These are phyloP conservation scores for Heliconius ethilla DNA, from an alignment of 2,888 invertebrate species.

Conservation along the genomic window DNA sequence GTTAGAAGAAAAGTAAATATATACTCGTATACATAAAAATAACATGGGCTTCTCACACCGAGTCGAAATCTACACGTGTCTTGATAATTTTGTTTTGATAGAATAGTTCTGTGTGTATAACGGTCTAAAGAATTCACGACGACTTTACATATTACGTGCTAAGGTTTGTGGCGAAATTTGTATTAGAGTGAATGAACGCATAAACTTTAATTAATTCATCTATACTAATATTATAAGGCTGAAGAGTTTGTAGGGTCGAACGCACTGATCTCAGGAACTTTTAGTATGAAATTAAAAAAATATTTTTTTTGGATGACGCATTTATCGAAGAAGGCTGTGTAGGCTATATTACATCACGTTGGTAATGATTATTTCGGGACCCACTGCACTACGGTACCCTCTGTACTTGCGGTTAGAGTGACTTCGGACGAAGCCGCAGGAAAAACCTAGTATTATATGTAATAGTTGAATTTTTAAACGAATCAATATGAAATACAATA, in stretches of 20 bases:
- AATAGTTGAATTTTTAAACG: too few relatives aligned
- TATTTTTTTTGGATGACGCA: too few relatives aligned
- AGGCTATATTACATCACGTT: too few relatives aligned
- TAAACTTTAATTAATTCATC: constrained; percentile 14
- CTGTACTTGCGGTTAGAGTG: too few relatives aligned
- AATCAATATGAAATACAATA: too few relatives aligned
- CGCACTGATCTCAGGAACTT: too few relatives aligned
- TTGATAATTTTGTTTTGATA: constrained; percentile 10
- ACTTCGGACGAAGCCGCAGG: too few relatives aligned
- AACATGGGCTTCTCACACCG: background rate
- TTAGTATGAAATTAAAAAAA: too few relatives aligned
- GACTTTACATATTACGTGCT: background rate
- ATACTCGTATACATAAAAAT: background rate
- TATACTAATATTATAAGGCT: background rate
- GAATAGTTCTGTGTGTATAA: background rate
- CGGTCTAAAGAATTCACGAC: background rate
- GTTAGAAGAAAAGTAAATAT: background rate
- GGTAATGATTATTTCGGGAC: too few relatives aligned
- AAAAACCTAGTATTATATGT: too few relatives aligned
- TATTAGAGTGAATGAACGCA: background rate
- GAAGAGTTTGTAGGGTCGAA: background rate
- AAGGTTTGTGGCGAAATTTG: background rate
- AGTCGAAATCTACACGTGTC: background rate
- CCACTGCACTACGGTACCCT: too few relatives aligned
- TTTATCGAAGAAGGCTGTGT: too few relatives aligned